Percentiles rank a stretch among this genome's conserved stretches.
phyloP scores from a whole-genome alignment of 1,140 invertebrate species.

The Archivesica marissinica region DNA sequence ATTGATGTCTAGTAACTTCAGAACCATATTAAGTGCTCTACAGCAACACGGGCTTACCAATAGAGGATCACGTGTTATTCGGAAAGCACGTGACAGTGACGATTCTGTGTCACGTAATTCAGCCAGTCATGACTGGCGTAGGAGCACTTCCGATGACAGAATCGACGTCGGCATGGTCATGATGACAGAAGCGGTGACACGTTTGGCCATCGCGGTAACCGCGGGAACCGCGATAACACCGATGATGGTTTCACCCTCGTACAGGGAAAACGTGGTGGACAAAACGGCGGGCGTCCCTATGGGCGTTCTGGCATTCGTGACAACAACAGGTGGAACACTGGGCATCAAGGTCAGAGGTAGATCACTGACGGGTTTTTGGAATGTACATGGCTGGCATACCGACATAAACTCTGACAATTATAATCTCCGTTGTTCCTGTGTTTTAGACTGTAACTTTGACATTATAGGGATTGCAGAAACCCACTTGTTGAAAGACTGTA shows the following conservation, averaged over 20 bases:
- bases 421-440: constrained; percentile 1
- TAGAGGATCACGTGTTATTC: not conserved
- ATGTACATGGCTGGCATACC: constrained; percentile 21
- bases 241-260: not conserved
- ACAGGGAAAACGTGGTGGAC: not conserved
- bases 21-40: not conserved
- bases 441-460: not conserved
- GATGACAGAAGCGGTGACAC: not conserved
- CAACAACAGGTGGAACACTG: not conserved
- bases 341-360: not conserved
- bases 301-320: not conserved
- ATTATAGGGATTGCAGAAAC: constrained; percentile 7
- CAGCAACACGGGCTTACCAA: not conserved
- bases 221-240: not conserved
- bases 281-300: no score
- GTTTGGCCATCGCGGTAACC: no score
- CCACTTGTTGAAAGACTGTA: not conserved
- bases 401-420: constrained; percentile 20
- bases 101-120: not conserved
- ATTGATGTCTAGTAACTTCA: not conserved
- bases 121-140: not conserved
- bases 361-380: constrained; percentile 25
- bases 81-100: not conserved
- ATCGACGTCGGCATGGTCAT: not conserved
- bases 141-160: not conserved